Evolutionary conservation across 2,888 invertebrate genomes (phyloP).

Genomic region (Drosophila neotestacea): DNA sequence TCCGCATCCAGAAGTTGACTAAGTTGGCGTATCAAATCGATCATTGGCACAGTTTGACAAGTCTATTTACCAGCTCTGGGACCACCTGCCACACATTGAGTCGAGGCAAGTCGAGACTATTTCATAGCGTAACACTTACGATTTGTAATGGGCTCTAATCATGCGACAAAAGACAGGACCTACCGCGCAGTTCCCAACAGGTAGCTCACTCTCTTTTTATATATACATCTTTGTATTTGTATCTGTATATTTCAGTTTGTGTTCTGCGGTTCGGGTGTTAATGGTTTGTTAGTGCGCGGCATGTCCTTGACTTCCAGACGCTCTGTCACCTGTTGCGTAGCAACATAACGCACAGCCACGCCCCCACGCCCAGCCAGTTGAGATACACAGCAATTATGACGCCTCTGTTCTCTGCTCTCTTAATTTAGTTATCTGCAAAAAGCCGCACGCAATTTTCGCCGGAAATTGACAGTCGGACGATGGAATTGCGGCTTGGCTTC

Average conservation of each 20-base stretch:
- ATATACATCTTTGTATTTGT: slow-evolving; percentile 8
- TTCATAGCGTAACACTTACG: slow-evolving; percentile 75
- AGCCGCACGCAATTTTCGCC: slow-evolving; percentile 62
- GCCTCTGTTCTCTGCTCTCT: slow-evolving; percentile 38
- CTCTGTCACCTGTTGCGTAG: slow-evolving; percentile 48
- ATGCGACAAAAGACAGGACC: slow-evolving; percentile 72
- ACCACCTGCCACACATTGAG: slow-evolving; percentile 47
- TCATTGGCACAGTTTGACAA: slow-evolving; percentile 81
- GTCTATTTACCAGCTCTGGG: slow-evolving; percentile 63
- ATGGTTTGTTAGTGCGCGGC: slow-evolving; percentile 71
- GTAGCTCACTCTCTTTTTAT: slow-evolving; percentile 44
- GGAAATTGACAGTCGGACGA: slow-evolving; percentile 62
- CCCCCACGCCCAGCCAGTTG: slow-evolving; percentile 15
- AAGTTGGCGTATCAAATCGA: slow-evolving; percentile 83
- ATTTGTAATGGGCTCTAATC: slow-evolving; percentile 80
- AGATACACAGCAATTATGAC: slow-evolving; percentile 59
- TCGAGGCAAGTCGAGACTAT: slow-evolving; percentile 27
- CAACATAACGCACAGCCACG: slow-evolving; percentile 21
- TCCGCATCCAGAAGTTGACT: slow-evolving; percentile 62
- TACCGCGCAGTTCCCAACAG: slow-evolving; percentile 70
- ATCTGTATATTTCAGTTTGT: slow-evolving; percentile 19
- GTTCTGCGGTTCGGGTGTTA: slow-evolving; percentile 75
- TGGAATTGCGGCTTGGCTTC: slow-evolving; percentile 16
- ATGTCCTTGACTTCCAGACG: slow-evolving; percentile 44
- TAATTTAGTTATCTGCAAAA: slow-evolving; percentile 74